Percentiles rank a stretch among this genome's conserved stretches.
phyloP scores from a whole-genome alignment of 1,140 invertebrate species.

The Ericerus pela region DNA sequence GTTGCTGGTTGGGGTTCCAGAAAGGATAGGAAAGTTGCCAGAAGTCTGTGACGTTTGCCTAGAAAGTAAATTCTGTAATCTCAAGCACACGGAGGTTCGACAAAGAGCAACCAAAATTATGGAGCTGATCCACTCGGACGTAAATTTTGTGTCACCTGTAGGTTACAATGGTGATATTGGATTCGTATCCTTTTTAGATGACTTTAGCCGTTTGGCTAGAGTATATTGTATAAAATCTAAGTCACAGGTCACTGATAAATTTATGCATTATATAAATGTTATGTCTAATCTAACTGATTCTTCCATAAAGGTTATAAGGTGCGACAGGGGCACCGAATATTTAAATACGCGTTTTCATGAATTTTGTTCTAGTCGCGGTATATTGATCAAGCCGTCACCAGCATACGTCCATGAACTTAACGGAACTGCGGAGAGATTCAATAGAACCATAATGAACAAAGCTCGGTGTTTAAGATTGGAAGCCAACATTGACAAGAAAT shows the following conservation, averaged over 20 bases:
- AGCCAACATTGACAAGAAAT: conserved; percentile 11
- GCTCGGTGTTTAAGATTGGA: conserved; percentile 18
- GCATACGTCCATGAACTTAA: not conserved
- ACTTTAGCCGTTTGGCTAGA: conserved; percentile 24
- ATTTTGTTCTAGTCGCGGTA: not conserved
- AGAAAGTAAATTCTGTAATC: conserved; percentile 19
- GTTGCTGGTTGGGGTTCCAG: not conserved
- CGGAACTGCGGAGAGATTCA: conserved; percentile 16
- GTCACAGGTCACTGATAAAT: conserved; percentile 19
- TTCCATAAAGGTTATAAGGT: conserved; percentile 10
- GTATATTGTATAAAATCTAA: conserved; percentile 20
- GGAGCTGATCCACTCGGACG: conserved; percentile 24
- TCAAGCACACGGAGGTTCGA: conserved; percentile 16
- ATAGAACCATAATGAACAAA: conserved; percentile 17
- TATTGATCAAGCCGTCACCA: not conserved
- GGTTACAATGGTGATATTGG: conserved; percentile 22
- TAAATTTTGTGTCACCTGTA: conserved; percentile 18
- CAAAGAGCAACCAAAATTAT: conserved; percentile 16
- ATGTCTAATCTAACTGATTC: conserved; percentile 1
- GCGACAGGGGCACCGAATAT: conserved; percentile 19
- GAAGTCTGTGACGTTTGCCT: conserved; percentile 20
- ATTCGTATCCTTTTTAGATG: conserved; percentile 25
- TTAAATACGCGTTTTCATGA: conserved; percentile 1
- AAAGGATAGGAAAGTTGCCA: not conserved
- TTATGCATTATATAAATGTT: conserved; percentile 20